These are phyloP conservation scores for Conistra vaccinii DNA, from an alignment of 2,888 invertebrate species.

Conservation along the genomic window DNA sequence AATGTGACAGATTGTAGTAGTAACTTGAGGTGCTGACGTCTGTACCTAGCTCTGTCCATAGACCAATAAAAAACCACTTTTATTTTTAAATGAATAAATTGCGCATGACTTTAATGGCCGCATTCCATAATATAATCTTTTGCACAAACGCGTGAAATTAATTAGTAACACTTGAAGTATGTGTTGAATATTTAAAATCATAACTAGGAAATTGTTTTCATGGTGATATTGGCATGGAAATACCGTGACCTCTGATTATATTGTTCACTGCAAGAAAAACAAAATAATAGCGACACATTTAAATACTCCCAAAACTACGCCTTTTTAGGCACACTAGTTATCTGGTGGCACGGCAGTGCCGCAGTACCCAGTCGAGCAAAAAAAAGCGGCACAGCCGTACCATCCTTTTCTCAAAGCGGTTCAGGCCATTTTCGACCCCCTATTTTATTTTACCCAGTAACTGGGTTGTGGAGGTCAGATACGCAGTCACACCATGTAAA, in stretches of 20 bases:
- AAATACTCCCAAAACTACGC: neutral
- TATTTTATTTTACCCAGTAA: neutral
- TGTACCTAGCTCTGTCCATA: too few species aligned
- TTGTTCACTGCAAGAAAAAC: neutral
- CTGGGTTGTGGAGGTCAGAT: too few species aligned
- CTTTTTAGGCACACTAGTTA: neutral
- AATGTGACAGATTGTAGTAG: too few species aligned
- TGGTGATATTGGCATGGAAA: constrained; percentile 19
- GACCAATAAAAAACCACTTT: neutral
- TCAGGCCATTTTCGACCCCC: too few species aligned
- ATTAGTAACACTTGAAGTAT: constrained; percentile 33
- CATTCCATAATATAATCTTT: constrained; percentile 17
- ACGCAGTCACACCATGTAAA: too few species aligned
- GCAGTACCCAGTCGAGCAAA: too few species aligned
- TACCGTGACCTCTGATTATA: neutral
- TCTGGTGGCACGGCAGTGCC: too few species aligned
- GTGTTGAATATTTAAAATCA: constrained; percentile 40
- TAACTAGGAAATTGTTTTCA: constrained; percentile 44
- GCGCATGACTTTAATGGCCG: constrained; percentile 13
- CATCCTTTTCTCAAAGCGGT: too few species aligned
- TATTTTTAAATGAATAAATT: constrained; percentile 7
- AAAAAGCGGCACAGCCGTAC: too few species aligned
- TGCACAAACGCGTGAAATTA: constrained; percentile 38
- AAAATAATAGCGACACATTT: neutral
- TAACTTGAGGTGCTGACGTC: too few species aligned